phyloP scores from a whole-genome alignment of 2,113 vertebrate species.

The Dipodomys stephensi region DNA sequence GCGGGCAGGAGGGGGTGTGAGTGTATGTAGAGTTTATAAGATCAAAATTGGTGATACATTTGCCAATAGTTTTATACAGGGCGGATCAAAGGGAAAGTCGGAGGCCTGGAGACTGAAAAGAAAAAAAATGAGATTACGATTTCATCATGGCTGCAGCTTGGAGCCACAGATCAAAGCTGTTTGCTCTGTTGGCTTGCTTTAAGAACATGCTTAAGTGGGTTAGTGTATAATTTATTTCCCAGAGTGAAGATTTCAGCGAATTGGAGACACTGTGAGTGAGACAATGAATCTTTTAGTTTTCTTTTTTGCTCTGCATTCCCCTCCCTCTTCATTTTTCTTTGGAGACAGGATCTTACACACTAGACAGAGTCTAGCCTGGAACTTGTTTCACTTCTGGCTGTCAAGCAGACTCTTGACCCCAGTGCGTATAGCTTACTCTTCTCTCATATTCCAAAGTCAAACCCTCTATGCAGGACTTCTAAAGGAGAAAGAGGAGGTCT shows the following conservation, averaged over 20 bases:
- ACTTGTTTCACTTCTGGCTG: background rate
- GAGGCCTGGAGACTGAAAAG: conserved; percentile 58
- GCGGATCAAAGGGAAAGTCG: conserved; percentile 71
- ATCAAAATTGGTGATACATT: conserved; percentile 67
- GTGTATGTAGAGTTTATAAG: conserved; percentile 57
- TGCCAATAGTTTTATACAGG: conserved; percentile 71
- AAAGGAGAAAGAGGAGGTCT: background rate
- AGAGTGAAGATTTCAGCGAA: conserved; percentile 46
- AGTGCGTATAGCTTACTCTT: background rate
- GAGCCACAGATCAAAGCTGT: conserved; percentile 56
- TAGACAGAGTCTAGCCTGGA: background rate
- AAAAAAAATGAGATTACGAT: conserved; percentile 62
- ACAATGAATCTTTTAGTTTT: conserved; percentile 6
- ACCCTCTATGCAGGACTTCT: background rate
- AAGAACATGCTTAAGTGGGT: conserved; percentile 33
- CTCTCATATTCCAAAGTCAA: background rate
- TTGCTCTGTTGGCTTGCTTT: conserved; percentile 47
- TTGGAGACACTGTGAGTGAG: background rate
- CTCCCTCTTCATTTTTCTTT: too few species aligned
- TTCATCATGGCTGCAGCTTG: conserved; percentile 56
- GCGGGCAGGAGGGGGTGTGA: conserved; percentile 63
- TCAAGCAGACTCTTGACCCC: too few species aligned
- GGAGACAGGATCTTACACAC: background rate
- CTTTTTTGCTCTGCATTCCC: background rate
- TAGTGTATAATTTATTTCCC: conserved; percentile 53